phyloP scores from a whole-genome alignment of 2,888 invertebrate genomes.

The Anthophora plumipes region DNA sequence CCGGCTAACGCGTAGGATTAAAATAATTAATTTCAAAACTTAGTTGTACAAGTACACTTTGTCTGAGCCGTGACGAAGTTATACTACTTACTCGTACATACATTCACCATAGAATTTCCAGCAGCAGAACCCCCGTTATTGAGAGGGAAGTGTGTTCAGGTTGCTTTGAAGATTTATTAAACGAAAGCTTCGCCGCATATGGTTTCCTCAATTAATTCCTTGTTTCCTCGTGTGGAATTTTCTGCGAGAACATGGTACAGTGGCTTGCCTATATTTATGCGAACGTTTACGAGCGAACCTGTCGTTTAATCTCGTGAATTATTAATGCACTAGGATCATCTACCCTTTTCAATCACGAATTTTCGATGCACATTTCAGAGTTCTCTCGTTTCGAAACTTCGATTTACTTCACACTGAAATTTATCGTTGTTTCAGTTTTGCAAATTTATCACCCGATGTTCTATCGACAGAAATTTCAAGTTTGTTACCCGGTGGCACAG shows the following conservation, averaged over 20 bases:
- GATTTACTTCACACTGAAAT: no score
- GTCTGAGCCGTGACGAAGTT: no score
- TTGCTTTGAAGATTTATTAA: slow-evolving; percentile 32
- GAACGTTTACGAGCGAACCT: neutral
- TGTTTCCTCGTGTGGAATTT: neutral
- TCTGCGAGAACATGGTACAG: neutral
- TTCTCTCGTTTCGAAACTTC: no score
- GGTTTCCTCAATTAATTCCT: neutral
- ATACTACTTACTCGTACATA: no score
- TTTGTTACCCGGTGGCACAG: no score
- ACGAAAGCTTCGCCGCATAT: neutral
- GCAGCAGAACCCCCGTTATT: neutral
- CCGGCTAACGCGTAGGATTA: no score
- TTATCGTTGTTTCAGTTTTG: no score
- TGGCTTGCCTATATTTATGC: slow-evolving; percentile 16
- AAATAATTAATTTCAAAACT: no score
- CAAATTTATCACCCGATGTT: no score
- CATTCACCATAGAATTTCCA: slow-evolving; percentile 11
- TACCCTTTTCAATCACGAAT: neutral
- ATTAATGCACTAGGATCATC: neutral
- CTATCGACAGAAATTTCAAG: no score
- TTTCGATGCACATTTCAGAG: neutral
- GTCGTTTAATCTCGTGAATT: neutral
- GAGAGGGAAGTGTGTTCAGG: neutral
- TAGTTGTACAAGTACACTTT: no score